Conservation (phyloP, 2,888 invertebrate species). For the Zygaena filipendulae region DNA sequence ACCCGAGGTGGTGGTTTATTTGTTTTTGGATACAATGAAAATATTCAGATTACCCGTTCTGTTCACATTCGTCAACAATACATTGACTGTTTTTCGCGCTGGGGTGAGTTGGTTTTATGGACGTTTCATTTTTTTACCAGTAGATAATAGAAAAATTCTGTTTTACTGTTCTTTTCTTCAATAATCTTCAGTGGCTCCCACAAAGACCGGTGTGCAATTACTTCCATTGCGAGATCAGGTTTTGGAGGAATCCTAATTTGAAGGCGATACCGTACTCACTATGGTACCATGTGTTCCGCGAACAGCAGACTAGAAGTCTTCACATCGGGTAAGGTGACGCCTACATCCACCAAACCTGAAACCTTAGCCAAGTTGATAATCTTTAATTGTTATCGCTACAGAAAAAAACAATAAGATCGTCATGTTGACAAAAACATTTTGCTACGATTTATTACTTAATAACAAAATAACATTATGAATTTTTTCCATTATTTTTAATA, state of each 20-base stretch:
- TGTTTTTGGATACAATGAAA: slow-evolving; percentile 22
- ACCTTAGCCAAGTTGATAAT: too few species aligned
- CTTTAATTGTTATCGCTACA: too few species aligned
- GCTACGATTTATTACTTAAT: too few species aligned
- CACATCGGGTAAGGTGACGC: slow-evolving; percentile 61
- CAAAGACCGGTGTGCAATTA: slow-evolving; percentile 57
- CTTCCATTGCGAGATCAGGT: slow-evolving; percentile 54
- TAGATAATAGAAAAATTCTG: too few species aligned
- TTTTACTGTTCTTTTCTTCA: too few species aligned
- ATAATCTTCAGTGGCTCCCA: slow-evolving; percentile 51
- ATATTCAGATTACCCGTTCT: slow-evolving; percentile 26
- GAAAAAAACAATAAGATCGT: too few species aligned
- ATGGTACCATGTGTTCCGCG: slow-evolving; percentile 61
- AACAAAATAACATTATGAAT: too few species aligned
- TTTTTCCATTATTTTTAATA: too few species aligned
- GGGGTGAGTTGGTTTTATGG: slow-evolving; percentile 30
- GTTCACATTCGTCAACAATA: slow-evolving; percentile 24
- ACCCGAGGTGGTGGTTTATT: slow-evolving; percentile 3
- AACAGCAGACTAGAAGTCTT: slow-evolving; percentile 54
- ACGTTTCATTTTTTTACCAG: too few species aligned
- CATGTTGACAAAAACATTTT: too few species aligned
- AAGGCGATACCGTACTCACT: slow-evolving; percentile 50
- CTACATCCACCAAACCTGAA: slow-evolving; percentile 4
- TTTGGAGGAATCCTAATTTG: slow-evolving; percentile 51
- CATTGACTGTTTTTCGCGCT: slow-evolving; percentile 20